Base-by-base conservation (phyloP, 2,113 vertebrate genomes). In the Cygnus buccinator region DNA sequence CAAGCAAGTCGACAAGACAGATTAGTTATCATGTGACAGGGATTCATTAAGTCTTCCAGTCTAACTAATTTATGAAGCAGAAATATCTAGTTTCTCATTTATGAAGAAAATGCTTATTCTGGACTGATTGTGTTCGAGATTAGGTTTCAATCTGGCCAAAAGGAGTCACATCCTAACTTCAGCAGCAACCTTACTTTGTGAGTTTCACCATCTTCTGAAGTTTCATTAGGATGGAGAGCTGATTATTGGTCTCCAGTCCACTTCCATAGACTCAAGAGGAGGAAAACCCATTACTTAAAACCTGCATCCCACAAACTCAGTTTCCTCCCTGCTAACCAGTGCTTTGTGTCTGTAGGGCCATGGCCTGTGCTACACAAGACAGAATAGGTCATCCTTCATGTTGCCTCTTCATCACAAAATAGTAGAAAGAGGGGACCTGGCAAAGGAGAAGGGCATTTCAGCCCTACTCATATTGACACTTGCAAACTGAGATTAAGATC, bases 301-400 rank as follows among this genome's bases (percentile, higher is more conserved):
- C 11, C 8, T 59, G 22, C 29, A 25, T 65, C 26, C 17, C 25
- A 54, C 41, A 87, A 37, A 74, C 29, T 46, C 33, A 8, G 6
- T 25, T 83, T 46, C 22, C 12, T 35, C 15, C 17, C 62, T 65
- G 33, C 13, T 25, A 72, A 20, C 65, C 5, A 25, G 16, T 7
- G 6, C 6, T 31, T 72, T 31, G 9, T 20, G 16, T 76, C 26
- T 1, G 0, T 22, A 50, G 54, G 22, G 39, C 6, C 18, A 43
- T 22, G 15, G 4, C 5, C 52, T 61, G 13, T 71, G 43, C 46
- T 54, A 25, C 11, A 55, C 2, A 0, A 54, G 37, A 50, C 33
- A 43, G 29, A 66, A 33, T 8, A 61, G 23, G 22, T 11, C 17
- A 21, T 59, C 25, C 25, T 65, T 57, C 23, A 50, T 4, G 2